phyloP scores from a whole-genome alignment of 2,888 invertebrate species.

The Amaurobius ferox region DNA sequence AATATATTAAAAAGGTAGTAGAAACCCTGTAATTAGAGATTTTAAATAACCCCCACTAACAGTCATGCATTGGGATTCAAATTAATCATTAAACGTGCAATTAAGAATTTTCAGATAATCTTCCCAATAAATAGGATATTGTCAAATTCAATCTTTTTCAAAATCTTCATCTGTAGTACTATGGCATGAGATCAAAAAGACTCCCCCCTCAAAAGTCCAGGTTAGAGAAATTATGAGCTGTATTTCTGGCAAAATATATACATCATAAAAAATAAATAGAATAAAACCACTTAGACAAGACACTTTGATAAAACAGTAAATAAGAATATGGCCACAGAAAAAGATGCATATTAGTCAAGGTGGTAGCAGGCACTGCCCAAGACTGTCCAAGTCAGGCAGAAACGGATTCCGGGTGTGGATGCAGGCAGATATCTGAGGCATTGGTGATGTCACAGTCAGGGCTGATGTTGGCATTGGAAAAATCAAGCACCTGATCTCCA shows the following conservation, averaged over 20 bases:
- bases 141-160: too few relatives aligned
- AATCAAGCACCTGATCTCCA: slow-evolving; percentile 45
- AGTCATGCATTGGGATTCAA: too few relatives aligned
- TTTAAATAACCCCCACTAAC: too few relatives aligned
- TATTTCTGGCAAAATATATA: neutral
- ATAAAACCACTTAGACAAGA: neutral
- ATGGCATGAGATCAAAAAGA: too few relatives aligned
- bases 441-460: slow-evolving; percentile 11
- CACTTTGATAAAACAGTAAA: neutral
- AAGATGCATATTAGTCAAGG: neutral
- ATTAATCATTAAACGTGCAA: too few relatives aligned
- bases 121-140: too few relatives aligned
- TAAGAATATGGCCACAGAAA: neutral
- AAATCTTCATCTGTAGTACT: too few relatives aligned
- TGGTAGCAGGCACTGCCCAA: neutral
- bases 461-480: slow-evolving; percentile 43
- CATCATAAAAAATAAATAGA: neutral
- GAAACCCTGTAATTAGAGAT: too few relatives aligned
- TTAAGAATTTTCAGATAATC: too few relatives aligned
- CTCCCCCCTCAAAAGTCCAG: too few relatives aligned
- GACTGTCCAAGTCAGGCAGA: slow-evolving; percentile 46
- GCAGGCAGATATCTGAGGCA: neutral
- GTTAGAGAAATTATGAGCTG: too few relatives aligned
- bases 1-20: too few relatives aligned
- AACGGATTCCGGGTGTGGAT: slow-evolving; percentile 46